Evolutionary conservation across 2,888 invertebrate genomes (phyloP), one percentile per base, ranked within the genome.

Genomic region (Archips xylosteana): DNA sequence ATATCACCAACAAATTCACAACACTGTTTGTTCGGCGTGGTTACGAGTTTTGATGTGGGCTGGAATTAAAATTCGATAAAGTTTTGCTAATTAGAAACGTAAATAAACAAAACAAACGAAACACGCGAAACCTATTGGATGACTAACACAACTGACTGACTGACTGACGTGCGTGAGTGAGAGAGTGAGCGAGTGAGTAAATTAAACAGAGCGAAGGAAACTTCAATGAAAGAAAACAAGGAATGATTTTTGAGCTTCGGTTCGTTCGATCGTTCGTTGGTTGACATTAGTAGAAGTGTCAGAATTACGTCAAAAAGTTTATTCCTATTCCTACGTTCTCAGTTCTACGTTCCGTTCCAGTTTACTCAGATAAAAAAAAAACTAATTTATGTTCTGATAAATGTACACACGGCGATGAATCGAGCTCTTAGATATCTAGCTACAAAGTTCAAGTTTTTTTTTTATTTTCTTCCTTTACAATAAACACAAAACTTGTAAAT

Each of bases 1-100:
- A 69, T 69, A 74, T 60, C 63, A 73, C 73, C 59, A 54, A 57
- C 57, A 12, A 64, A 51, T 51, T 64, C 73, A 74, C 68, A 74
- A 74, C 73, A 74, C 73, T 69, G 64, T 36, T 13, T 59, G 63
- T 51, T 51, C 4, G 36, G 12, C 32, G 42, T 23, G 63, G 49
- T 39, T 63, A 51, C 0, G 9, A 49, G 47, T 32, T 32, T 62
- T 63, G 47, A 45, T 64, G 45, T 47, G 36, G 34, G 47, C 75
- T 79, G 81, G 82, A 82, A 81, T 82, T 82, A 83, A 79, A 79
- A 75, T 77, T 71, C 78, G 74, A 77, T 72, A 77, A 66, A 75
- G 47, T 62, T 71, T 71, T 63, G 42, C 66, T 71, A 70, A 57
- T 70, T 71, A 67, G 34, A 66, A 74, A 74, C 64, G 73, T 74